Base-by-base conservation (phyloP, 2,888 invertebrate genomes). In the Cheilosia scutellata region DNA sequence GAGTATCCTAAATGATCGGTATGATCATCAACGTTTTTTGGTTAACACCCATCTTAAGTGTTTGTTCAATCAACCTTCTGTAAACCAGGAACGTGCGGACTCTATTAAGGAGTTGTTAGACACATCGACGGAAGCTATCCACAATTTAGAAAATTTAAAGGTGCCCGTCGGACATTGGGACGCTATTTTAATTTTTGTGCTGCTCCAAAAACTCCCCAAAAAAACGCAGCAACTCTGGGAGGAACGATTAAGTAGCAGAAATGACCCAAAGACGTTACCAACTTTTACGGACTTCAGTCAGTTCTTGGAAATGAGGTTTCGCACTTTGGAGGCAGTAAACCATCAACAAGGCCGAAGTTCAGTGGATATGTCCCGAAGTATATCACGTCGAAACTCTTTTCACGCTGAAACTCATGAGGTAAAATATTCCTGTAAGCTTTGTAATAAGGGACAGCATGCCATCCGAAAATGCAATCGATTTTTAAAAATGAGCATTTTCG, bases 121-220 rank as follows among this genome's bases (percentile, higher is more conserved):
- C n/a, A 55, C 31, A 2, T 55, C 31, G 4, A 55, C 31, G 13
- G 55, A 55, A n/a, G 55, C 31, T 0, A 6, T 55, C n/a, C 55
- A 31, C 31, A 31, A 31, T 7, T 31, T 55, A 4, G 31, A 25
- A 9, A 55, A 31, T 7, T 44, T 6, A 1, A 20, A 16, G 4
- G 44, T 44, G 4, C 16, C 44, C 5, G 44, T 44, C n/a, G 44
- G 16, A 4, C 1, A 55, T 0, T 55, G 55, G 55, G 29, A 55
- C 31, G 31, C n/a, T 7, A 9, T 55, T 0, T 1, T 55, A 11
- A 55, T 55, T 31, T 55, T 55, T 31, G 16, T 31, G 16, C 3
- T 55, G 31, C 55, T 55, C 27, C 55, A 55, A 31, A 31, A 55
- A 55, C n/a, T 55, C 11, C 55, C 55, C 5, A 20, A 2, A n/a